Conservation (phyloP, 1,140 invertebrate species). For the Nautilus pompilius region DNA sequence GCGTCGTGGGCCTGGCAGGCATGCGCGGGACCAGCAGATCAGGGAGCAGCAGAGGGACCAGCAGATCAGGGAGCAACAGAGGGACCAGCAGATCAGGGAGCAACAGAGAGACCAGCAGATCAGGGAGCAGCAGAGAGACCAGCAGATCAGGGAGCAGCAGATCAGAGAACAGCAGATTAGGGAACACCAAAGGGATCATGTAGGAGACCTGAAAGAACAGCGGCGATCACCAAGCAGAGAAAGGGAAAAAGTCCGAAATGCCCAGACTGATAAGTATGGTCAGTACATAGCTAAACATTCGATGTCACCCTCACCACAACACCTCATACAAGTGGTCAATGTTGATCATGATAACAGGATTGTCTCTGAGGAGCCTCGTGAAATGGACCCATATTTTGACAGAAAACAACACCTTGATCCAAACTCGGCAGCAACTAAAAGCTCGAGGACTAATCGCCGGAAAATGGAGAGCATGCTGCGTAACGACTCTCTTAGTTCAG, state of each 20-base stretch:
- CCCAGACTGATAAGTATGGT: constrained; percentile 4
- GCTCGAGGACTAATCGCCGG: constrained; percentile 40
- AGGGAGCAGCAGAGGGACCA: too few relatives aligned
- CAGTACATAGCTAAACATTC: constrained; percentile 4
- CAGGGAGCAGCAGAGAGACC: too few relatives aligned
- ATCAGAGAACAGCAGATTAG: constrained; percentile 10
- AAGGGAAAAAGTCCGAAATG: constrained; percentile 11
- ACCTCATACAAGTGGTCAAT: constrained; percentile 38
- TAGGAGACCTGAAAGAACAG: constrained; percentile 6
- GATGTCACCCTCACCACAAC: constrained; percentile 17
- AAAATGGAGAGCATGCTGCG: constrained; percentile 55
- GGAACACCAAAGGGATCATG: constrained; percentile 5
- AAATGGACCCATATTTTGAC: constrained; percentile 21
- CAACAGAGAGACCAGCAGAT: constrained; percentile 5
- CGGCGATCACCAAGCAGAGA: constrained; percentile 25
- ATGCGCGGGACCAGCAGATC: too few relatives aligned
- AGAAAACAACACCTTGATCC: constrained; percentile 56
- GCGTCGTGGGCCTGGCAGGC: too few relatives aligned
- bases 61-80: too few relatives aligned
- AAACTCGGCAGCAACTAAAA: constrained; percentile 45
- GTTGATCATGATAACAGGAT: constrained; percentile 18
- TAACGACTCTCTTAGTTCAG: constrained; percentile 64
- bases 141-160: constrained; percentile 18
- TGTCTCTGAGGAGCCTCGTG: constrained; percentile 24
- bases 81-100: too few relatives aligned